A percentile compares a stretch with the other conserved stretches of the same genome.
These are phyloP conservation scores for Mesaphorura yosii DNA, from an alignment of 1,140 invertebrate genomes.

Conservation along the genomic window DNA sequence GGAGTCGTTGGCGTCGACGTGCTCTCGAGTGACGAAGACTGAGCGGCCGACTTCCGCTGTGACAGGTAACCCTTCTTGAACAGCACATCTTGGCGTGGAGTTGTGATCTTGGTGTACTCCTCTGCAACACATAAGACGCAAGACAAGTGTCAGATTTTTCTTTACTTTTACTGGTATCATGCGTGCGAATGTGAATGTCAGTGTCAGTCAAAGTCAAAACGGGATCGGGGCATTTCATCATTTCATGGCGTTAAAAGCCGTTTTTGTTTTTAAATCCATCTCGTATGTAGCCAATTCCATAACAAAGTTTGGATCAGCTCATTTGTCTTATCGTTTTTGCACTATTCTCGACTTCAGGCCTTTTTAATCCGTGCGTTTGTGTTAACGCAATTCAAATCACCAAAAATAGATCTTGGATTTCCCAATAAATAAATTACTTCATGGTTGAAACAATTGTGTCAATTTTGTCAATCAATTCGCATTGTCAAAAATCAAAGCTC, in stretches of 20 bases:
- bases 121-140: conserved; percentile 40
- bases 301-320: not conserved
- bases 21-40: conserved; percentile 26
- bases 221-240: no score
- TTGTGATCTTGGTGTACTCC: conserved; percentile 57
- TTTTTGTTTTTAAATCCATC: not conserved
- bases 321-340: no score
- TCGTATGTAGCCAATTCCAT: not conserved
- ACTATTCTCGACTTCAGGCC: no score
- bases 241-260: not conserved
- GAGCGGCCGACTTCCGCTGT: conserved; percentile 42
- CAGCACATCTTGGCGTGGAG: conserved; percentile 56
- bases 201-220: not conserved
- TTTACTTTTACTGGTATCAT: not conserved
- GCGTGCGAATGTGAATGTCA: not conserved
- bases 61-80: conserved; percentile 59
- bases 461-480: no score
- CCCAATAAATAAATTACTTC: no score
- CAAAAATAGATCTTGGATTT: no score
- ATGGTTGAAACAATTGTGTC: no score
- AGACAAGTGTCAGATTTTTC: conserved; percentile 8
- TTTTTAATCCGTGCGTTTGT: no score
- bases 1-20: conserved; percentile 32
- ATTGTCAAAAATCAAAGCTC: no score
- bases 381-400: no score